Evolutionary conservation across 2,888 invertebrate species (phyloP).

Genomic region (Trisateles emortualis): DNA sequence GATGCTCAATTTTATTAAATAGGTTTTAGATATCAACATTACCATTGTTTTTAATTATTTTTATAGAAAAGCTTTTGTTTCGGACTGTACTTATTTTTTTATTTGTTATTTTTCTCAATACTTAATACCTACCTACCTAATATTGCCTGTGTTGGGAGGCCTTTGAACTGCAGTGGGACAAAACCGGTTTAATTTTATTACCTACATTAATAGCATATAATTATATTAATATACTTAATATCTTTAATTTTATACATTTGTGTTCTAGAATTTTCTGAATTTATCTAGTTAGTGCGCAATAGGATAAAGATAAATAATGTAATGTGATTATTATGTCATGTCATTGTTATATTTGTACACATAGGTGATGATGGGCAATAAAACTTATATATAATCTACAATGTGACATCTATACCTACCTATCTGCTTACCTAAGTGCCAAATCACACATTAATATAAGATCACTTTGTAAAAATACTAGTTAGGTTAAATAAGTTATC

Average conservation of each 20-base stretch:
- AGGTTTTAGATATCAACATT: no score
- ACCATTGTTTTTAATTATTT: no score
- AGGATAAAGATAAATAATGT: not conserved
- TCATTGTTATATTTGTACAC: conserved; percentile 3
- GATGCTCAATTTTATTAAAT: no score
- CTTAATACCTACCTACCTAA: no score
- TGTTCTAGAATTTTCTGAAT: not conserved
- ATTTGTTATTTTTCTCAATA: no score
- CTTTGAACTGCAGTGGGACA: no score
- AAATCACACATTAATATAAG: not conserved
- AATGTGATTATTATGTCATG: not conserved
- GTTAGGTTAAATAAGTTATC: not conserved
- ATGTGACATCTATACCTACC: not conserved
- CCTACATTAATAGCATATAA: no score
- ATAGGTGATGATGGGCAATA: not conserved
- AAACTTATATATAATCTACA: not conserved
- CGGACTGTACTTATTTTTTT: no score
- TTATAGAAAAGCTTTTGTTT: no score
- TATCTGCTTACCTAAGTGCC: not conserved
- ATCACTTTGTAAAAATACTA: not conserved
- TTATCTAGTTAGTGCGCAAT: not conserved
- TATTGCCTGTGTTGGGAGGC: no score
- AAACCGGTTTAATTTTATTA: no score
- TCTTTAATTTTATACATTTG: not conserved
- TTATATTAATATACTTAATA: no score